Evolutionary conservation across 2,888 invertebrate species (phyloP).

Genomic region (Idaea biselata): DNA sequence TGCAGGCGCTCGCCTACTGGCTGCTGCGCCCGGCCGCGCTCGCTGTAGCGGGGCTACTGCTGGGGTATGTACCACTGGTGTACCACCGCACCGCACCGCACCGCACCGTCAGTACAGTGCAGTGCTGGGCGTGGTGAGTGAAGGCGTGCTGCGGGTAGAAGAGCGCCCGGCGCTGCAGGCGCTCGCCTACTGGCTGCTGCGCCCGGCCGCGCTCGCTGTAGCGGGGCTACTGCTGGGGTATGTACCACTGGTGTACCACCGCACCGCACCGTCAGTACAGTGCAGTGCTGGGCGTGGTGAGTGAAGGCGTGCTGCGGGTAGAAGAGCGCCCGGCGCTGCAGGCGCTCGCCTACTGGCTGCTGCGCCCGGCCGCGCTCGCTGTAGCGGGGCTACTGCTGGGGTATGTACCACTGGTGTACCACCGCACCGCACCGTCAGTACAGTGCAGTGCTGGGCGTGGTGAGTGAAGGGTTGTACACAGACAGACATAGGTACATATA

Average conservation of each 20-base stretch:
- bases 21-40: slow-evolving; percentile 82
- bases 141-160: slow-evolving; percentile 73
- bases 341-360: slow-evolving; percentile 46
- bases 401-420: slow-evolving; percentile 63
- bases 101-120: slow-evolving; percentile 54
- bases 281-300: slow-evolving; percentile 81
- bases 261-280: no score
- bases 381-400: slow-evolving; percentile 81
- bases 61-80: slow-evolving; percentile 81
- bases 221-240: slow-evolving; percentile 82
- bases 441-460: slow-evolving; percentile 80
- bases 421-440: not conserved
- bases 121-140: slow-evolving; percentile 81
- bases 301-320: slow-evolving; percentile 77
- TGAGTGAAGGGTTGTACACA: slow-evolving; percentile 81
- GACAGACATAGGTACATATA: no score
- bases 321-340: slow-evolving; percentile 65
- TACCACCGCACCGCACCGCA: no score
- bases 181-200: slow-evolving; percentile 56
- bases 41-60: slow-evolving; percentile 79
- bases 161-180: slow-evolving; percentile 64
- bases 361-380: slow-evolving; percentile 82
- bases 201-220: slow-evolving; percentile 83
- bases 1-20: slow-evolving; percentile 49
- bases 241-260: slow-evolving; percentile 18